These are phyloP conservation scores for Zophobas atratus DNA, from an alignment of 1,140 invertebrate genomes.

Conservation along the genomic window DNA sequence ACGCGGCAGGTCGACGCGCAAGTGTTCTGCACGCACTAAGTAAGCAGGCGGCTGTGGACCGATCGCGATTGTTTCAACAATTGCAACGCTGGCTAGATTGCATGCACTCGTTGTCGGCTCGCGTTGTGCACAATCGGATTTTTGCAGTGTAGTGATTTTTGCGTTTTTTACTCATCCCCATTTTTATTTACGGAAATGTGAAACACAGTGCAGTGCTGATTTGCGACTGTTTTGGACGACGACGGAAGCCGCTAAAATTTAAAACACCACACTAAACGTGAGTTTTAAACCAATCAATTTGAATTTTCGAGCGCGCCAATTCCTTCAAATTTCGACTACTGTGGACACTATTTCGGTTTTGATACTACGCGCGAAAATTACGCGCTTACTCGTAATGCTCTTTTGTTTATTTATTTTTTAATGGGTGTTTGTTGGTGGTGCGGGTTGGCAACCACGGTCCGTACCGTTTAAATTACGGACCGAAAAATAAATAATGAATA, in stretches of 20 bases:
- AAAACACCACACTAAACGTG: slow-evolving; percentile 28
- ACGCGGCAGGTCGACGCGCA: slow-evolving; percentile 64
- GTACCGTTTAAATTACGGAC: too few species aligned
- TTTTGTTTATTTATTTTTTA: not conserved
- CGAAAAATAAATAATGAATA: too few species aligned
- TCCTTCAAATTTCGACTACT: not conserved
- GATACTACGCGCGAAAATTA: too few species aligned
- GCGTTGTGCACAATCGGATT: slow-evolving; percentile 46
- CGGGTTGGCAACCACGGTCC: too few species aligned
- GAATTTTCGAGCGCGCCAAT: slow-evolving; percentile 18
- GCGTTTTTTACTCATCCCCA: not conserved
- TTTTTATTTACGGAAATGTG: slow-evolving; percentile 20
- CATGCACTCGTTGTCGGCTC: slow-evolving; percentile 55
- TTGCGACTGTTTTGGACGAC: slow-evolving; percentile 37
- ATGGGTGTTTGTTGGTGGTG: not conserved
- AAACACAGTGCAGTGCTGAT: slow-evolving; percentile 18
- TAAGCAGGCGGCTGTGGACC: slow-evolving; percentile 53
- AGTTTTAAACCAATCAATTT: slow-evolving; percentile 38
- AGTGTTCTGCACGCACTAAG: slow-evolving; percentile 62
- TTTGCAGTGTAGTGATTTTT: slow-evolving; percentile 27
- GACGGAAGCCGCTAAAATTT: slow-evolving; percentile 34
- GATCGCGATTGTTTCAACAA: slow-evolving; percentile 63
- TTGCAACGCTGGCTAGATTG: slow-evolving; percentile 58
- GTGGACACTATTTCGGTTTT: not conserved
- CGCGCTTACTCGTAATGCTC: not conserved